A percentile compares a stretch with the other conserved stretches of the same genome.
phyloP scores from a whole-genome alignment of 1,140 invertebrate species.

The Sesamia nonagrioides region DNA sequence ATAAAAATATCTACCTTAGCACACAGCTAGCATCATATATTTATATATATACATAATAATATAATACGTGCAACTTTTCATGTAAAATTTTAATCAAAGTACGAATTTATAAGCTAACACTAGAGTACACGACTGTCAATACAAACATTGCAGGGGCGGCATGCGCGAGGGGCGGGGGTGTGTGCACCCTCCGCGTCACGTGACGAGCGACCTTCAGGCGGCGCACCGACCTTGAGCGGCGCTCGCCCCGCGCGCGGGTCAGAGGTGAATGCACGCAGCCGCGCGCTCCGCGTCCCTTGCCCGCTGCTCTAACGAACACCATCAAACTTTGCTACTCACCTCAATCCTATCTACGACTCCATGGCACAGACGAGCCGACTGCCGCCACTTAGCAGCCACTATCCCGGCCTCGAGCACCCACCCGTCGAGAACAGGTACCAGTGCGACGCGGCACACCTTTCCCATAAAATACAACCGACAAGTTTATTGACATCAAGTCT shows the following conservation, averaged over 20 bases:
- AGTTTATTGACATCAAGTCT: constrained; percentile 87
- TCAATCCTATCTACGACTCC: constrained; percentile 66
- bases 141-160: constrained; percentile 63
- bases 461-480: constrained; percentile 86
- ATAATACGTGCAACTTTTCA: neutral
- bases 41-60: too few species aligned
- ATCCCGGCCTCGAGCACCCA: constrained; percentile 73
- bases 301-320: constrained; percentile 52
- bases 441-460: constrained; percentile 85
- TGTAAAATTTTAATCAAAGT: neutral
- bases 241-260: constrained; percentile 84
- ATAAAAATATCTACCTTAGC: neutral
- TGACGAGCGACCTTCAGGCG: constrained; percentile 85
- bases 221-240: constrained; percentile 85
- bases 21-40: neutral
- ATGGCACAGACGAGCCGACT: constrained; percentile 67
- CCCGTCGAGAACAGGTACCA: constrained; percentile 81
- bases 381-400: constrained; percentile 64
- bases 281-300: constrained; percentile 63
- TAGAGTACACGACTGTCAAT: constrained; percentile 64
- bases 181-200: constrained; percentile 82
- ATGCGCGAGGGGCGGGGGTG: constrained; percentile 68
- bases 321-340: constrained; percentile 72
- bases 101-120: constrained; percentile 30
- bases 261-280: constrained; percentile 84